Base-by-base conservation (phyloP, 2,797 vertebrate genomes). In the Alcedo quadribrachys region DNA sequence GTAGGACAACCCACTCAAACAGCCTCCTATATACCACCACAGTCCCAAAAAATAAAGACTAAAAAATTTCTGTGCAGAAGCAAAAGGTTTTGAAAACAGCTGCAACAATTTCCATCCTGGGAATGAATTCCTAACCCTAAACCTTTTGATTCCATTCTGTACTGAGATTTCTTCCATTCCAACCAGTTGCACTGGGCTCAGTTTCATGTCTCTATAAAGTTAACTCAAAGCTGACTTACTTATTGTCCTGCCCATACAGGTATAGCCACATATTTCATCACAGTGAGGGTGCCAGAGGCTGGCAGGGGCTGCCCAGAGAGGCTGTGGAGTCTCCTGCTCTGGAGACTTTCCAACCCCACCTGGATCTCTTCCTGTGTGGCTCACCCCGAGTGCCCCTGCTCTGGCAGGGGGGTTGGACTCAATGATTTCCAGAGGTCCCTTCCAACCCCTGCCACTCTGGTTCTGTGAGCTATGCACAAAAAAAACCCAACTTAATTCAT, bases 151-250 rank as follows among this genome's bases (percentile, higher is more conserved):
- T 75, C 46, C 2, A 0, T 50, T 75, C 35, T 35, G 16, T 68
- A 48, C 11, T 68, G n/a, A 80, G 35, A 40, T 81, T 80, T 89
- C 28, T 90, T 40, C 35, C 27, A 8, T 51, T 75, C 43, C 0
- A 2, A 58, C 19, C 10, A 8, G 13, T 42, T 35, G 30, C 2
- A 0, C 66, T 45, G 22, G 37, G 61, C 28, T 68, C 2, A 1
- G 12, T 67, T 53, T 69, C 45, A 35, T 27, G 21, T 16, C 28
- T 40, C 33, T n/a, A 6, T 46, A 57, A 78, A 76, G 20, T n/a
- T 4, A 3, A 11, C 27, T 85, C 21, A 51, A 53, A 83, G 46
- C 51, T 66, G 24, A 40, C 46, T 57, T 65, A 37, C 6, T 53
- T 13, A 2, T 12, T 63, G 28, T 15, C 73, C 77, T 57, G 35